Conservation (phyloP, 2,113 vertebrate species). For the Istiophorus platypterus region DNA sequence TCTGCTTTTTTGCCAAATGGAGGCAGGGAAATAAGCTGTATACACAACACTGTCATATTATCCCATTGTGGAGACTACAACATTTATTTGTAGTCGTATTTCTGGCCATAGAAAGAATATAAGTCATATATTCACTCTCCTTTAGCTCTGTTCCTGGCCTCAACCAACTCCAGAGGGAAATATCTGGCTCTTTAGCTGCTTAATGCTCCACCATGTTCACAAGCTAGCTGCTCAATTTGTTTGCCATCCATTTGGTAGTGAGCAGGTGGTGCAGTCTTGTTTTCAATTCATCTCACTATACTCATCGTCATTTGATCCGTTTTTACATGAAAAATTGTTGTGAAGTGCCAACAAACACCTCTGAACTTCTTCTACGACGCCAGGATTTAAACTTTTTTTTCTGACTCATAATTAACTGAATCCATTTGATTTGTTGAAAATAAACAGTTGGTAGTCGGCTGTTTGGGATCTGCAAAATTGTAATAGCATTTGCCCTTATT, state of each 20-base stretch:
- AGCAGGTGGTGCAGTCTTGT: neutral
- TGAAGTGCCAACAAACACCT: neutral
- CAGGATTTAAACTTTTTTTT: neutral
- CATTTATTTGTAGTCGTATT: too few relatives aligned
- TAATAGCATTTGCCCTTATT: neutral
- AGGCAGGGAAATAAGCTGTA: neutral
- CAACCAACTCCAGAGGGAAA: too few relatives aligned
- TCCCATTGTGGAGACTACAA: neutral
- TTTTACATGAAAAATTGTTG: too few relatives aligned
- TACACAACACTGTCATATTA: neutral
- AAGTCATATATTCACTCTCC: too few relatives aligned
- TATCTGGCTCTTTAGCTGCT: too few relatives aligned
- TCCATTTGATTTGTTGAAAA: neutral
- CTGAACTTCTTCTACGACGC: too few relatives aligned
- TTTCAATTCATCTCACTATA: neutral
- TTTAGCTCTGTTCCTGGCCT: too few relatives aligned
- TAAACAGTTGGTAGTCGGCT: neutral
- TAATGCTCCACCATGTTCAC: too few relatives aligned
- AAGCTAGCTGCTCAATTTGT: too few relatives aligned
- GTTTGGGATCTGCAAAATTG: neutral
- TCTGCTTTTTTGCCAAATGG: neutral
- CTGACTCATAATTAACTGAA: neutral
- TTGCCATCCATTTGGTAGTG: neutral
- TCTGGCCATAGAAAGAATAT: too few relatives aligned
- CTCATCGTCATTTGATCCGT: too few relatives aligned